These are phyloP conservation scores for Characodon lateralis DNA, from an alignment of 2,797 vertebrate species.

Conservation along the genomic window DNA sequence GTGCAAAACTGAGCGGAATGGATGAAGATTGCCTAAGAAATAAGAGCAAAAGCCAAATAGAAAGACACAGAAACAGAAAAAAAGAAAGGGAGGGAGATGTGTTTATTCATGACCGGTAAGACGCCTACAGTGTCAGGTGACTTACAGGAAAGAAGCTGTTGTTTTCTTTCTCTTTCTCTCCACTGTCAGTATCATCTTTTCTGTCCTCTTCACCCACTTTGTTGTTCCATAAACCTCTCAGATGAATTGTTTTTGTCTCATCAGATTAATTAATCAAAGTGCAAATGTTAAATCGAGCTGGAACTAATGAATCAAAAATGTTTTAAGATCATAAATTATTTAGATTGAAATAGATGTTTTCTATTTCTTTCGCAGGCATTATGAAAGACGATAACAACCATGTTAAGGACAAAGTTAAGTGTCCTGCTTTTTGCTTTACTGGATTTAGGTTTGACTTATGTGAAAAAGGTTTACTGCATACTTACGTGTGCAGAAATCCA, in stretches of 20 bases:
- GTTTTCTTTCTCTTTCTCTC: constrained; percentile 46
- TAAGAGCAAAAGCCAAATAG: constrained; percentile 27
- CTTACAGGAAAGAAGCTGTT: constrained; percentile 73
- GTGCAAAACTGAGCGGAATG: constrained; percentile 16
- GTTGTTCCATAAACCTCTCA: constrained; percentile 27
- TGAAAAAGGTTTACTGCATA: constrained; percentile 28
- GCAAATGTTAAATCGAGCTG: constrained; percentile 4
- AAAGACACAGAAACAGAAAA: constrained; percentile 14
- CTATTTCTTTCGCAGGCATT: constrained; percentile 1
- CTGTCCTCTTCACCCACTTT: constrained; percentile 23
- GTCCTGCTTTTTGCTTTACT: constrained; percentile 31
- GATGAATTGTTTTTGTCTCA: constrained; percentile 12
- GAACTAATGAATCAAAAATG: background rate
- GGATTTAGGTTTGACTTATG: constrained; percentile 18
- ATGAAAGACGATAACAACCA: constrained; percentile 18
- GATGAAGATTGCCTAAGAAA: constrained; percentile 13
- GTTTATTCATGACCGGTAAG: constrained; percentile 63
- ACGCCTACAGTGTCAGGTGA: constrained; percentile 75
- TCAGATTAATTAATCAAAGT: background rate
- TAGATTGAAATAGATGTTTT: background rate
- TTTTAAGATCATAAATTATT: background rate
- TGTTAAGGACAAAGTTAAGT: constrained; percentile 7
- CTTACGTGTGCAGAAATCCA: constrained; percentile 23
- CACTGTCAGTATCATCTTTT: constrained; percentile 22
- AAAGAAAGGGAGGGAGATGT: constrained; percentile 43